phyloP scores from a whole-genome alignment of 92 coral and sea anemone species.

The Meandrina meandrites region DNA sequence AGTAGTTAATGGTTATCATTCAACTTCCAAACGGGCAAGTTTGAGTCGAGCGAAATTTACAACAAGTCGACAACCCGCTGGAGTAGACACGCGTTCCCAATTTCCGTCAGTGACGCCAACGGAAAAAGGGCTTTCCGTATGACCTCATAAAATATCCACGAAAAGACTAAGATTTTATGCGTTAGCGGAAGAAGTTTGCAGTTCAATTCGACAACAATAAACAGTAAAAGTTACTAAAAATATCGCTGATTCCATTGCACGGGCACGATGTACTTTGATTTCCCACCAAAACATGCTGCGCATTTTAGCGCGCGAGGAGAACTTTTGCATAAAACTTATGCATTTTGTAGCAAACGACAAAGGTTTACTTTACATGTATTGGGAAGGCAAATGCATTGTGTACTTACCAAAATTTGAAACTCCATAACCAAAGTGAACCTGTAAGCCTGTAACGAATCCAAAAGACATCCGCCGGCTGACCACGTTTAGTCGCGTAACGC shows the following conservation, averaged over 20 bases:
- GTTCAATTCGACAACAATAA: background rate
- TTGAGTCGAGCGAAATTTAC: background rate
- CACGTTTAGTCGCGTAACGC: conserved; percentile 3
- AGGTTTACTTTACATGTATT: background rate
- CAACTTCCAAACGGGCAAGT: background rate
- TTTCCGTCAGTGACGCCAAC: conserved; percentile 9
- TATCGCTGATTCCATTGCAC: background rate
- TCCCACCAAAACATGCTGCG: background rate
- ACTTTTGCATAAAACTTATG: background rate
- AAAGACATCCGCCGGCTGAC: background rate
- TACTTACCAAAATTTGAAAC: conserved; percentile 14
- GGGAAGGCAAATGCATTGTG: background rate
- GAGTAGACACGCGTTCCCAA: too few species aligned
- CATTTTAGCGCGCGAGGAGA: background rate
- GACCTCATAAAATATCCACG: background rate
- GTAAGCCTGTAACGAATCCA: background rate
- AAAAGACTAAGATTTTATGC: background rate
- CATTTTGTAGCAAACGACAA: conserved; percentile 1
- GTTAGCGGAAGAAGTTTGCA: background rate
- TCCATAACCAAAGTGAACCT: background rate
- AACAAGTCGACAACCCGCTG: background rate
- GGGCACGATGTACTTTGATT: background rate
- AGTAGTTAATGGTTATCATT: background rate
- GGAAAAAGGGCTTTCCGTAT: background rate
- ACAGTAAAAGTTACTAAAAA: background rate